phyloP scores from a whole-genome alignment of 2,888 invertebrate species.

The Pristionchus exspectatus region DNA sequence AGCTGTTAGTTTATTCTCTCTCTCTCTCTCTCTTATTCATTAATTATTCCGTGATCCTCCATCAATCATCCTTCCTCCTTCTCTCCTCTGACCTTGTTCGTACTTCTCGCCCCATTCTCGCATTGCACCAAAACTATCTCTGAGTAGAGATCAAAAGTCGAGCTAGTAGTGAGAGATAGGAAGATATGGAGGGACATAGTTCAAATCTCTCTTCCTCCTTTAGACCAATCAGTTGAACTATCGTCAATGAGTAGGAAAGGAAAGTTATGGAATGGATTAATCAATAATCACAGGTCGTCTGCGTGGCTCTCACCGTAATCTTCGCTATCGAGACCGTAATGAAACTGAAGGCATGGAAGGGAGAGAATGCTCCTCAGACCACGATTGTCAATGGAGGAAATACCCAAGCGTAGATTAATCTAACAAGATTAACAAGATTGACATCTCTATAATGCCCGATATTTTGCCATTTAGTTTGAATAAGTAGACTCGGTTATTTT shows the following conservation, averaged over 20 bases:
- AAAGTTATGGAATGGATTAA: not conserved
- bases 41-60: not conserved
- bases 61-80: not conserved
- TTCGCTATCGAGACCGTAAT: conserved; percentile 77
- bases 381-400: conserved; percentile 47
- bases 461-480: not conserved
- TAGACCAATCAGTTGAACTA: not conserved
- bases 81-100: not conserved
- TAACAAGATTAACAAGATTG: not conserved
- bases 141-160: conserved; percentile 38
- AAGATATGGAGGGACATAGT: not conserved
- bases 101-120: conserved; percentile 38
- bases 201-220: conserved; percentile 4
- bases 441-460: not conserved
- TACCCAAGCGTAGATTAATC: conserved; percentile 17
- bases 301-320: conserved; percentile 75
- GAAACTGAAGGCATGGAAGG: conserved; percentile 77
- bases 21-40: not conserved
- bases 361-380: conserved; percentile 70
- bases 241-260: not conserved
- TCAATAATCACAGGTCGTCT: conserved; percentile 70
- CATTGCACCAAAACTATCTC: conserved; percentile 48
- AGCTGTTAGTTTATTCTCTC: conserved; percentile 65
- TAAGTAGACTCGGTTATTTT: not conserved
- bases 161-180: not conserved